Percentiles rank a stretch among this genome's conserved stretches.
phyloP scores from a whole-genome alignment of 2,888 invertebrate genomes.

The Drosophila nr. medialis region DNA sequence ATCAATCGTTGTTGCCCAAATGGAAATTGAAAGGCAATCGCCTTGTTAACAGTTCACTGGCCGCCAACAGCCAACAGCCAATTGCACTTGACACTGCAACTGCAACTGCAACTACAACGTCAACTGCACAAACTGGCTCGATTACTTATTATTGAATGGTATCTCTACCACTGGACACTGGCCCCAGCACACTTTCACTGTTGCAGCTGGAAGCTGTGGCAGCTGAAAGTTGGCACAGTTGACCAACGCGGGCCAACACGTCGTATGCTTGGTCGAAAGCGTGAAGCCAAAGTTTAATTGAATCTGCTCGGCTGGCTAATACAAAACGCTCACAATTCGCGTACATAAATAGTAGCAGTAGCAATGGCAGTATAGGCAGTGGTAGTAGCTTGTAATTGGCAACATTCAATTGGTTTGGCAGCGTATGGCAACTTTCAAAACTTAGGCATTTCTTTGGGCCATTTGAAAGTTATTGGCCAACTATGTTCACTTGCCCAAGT shows the following conservation, averaged over 20 bases:
- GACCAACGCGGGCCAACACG: constrained; percentile 39
- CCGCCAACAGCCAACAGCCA: constrained; percentile 45
- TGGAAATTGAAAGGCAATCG: constrained; percentile 56
- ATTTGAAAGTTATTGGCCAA: constrained; percentile 73
- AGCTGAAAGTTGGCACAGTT: not conserved
- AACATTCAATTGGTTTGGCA: constrained; percentile 56
- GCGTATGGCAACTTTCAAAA: constrained; percentile 67
- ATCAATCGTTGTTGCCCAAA: constrained; percentile 53
- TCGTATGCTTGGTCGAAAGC: constrained; percentile 71
- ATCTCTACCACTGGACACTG: not conserved
- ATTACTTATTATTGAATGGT: constrained; percentile 37
- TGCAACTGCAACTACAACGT: constrained; percentile 34
- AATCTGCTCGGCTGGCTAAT: constrained; percentile 51
- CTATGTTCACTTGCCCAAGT: constrained; percentile 22
- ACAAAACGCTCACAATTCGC: constrained; percentile 35
- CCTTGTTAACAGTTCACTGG: constrained; percentile 60
- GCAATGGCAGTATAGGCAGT: not conserved
- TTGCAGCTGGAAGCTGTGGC: constrained; percentile 17
- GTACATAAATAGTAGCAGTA: constrained; percentile 1
- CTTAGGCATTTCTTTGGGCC: constrained; percentile 63
- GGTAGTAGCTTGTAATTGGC: constrained; percentile 57
- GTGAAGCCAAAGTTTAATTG: constrained; percentile 79
- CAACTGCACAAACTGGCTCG: constrained; percentile 36
- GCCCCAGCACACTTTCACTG: constrained; percentile 62
- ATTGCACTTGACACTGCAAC: constrained; percentile 68